Percentiles rank a stretch among this genome's conserved stretches.
phyloP scores from a whole-genome alignment of 2,888 invertebrate species.

The Gari tellinella region DNA sequence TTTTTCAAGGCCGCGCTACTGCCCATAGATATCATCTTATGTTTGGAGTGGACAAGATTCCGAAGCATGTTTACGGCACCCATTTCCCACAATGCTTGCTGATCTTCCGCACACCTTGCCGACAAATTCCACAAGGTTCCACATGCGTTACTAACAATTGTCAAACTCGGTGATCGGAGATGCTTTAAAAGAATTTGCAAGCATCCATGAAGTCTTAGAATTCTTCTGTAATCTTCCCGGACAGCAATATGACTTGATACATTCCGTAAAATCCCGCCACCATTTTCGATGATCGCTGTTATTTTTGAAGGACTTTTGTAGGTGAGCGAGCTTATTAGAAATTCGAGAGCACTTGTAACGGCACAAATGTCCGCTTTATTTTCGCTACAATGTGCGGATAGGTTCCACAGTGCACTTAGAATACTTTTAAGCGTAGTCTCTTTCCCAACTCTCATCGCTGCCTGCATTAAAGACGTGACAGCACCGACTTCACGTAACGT shows the following conservation, averaged over 20 bases:
- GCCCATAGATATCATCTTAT: constrained; percentile 98
- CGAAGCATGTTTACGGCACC: constrained; percentile 94
- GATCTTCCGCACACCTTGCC: constrained; percentile 95
- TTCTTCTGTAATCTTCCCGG: constrained; percentile 93
- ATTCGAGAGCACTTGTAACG: constrained; percentile 94
- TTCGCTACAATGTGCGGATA: constrained; percentile 97
- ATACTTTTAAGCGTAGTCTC: constrained; percentile 98
- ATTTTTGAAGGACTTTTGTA: constrained; percentile 96
- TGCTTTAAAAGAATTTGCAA: constrained; percentile 95
- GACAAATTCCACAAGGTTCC: constrained; percentile 98
- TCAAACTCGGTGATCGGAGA: constrained; percentile 95
- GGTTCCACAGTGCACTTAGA: constrained; percentile 97
- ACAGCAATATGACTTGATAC: constrained; percentile 98
- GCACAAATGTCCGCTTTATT: constrained; percentile 98
- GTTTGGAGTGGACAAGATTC: constrained; percentile 96
- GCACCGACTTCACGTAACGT: constrained; percentile 95
- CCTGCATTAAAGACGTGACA: constrained; percentile 93
- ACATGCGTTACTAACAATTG: constrained; percentile 98
- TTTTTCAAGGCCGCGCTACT: constrained; percentile 98
- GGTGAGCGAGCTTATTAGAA: constrained; percentile 94
- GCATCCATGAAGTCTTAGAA: constrained; percentile 93
- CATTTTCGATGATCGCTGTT: constrained; percentile 93
- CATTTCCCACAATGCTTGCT: constrained; percentile 95
- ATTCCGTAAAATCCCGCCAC: constrained; percentile 98
- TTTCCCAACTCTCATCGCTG: constrained; percentile 92